These are phyloP conservation scores for Cephus cinctus DNA, from an alignment of 1,140 invertebrate species.

Conservation along the genomic window DNA sequence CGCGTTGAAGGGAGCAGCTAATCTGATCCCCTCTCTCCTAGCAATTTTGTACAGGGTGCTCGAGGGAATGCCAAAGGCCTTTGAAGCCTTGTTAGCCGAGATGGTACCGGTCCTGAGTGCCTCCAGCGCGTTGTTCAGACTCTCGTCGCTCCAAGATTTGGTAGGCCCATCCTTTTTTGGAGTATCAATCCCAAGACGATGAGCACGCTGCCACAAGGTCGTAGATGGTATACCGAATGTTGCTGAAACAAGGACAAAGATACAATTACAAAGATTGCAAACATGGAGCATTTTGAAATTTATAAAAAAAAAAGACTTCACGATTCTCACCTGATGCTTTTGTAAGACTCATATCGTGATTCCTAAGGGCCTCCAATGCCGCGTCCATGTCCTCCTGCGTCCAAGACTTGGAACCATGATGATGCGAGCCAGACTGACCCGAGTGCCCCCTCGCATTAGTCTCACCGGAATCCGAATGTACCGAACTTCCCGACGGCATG, in stretches of 20 bases:
- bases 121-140: constrained; percentile 76
- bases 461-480: constrained; percentile 51
- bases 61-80: constrained; percentile 87
- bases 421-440: constrained; percentile 47
- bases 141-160: constrained; percentile 85
- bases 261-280: constrained; percentile 7
- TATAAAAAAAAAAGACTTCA: constrained; percentile 4
- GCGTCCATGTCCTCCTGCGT: constrained; percentile 86
- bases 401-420: constrained; percentile 74
- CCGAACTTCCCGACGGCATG: constrained; percentile 60
- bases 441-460: constrained; percentile 48
- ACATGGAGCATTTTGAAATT: constrained; percentile 4
- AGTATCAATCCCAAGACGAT: constrained; percentile 82
- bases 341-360: constrained; percentile 83
- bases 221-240: constrained; percentile 87
- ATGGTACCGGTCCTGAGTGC: constrained; percentile 79
- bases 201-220: constrained; percentile 85
- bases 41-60: constrained; percentile 90
- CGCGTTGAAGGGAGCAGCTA: constrained; percentile 86
- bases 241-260: constrained; percentile 60
- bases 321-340: constrained; percentile 61
- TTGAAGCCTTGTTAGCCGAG: constrained; percentile 87
- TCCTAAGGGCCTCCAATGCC: constrained; percentile 79
- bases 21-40: constrained; percentile 79
- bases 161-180: constrained; percentile 85